Evolutionary conservation across 2,113 vertebrate species (phyloP), one percentile per base, ranked within the genome.

Genomic region (Microcebus ravelobensis): DNA sequence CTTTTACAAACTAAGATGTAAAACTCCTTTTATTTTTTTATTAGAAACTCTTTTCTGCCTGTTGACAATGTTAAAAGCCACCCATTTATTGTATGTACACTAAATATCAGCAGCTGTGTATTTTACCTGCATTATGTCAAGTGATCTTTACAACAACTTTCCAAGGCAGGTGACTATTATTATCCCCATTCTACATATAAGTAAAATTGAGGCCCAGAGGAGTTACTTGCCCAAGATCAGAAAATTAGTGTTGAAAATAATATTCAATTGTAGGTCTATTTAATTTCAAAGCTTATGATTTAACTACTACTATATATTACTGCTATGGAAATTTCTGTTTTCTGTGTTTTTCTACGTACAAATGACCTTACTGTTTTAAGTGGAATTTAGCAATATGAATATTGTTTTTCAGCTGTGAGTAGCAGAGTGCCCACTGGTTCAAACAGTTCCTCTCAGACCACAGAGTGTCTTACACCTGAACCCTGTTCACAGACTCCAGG

Each of bases 401-500:
- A 77, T 97, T 99, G 27, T 98, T 98, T 99, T 98, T 95, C 99
- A 99, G 99, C 99, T 98, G 99, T 99, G 98, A 99, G 99, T 98
- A 99, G 98, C 98, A 99, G 99, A 98, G 99, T 99, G 96, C 99
- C 99, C 97, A 97, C 98, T 98, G 97, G 99, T 95, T 98, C 98
- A 93, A 94, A 95, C 96, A 98, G 94, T 97, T 98, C 98, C 90
- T 98, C 98, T 11, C 98, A 99, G 98, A 97, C 99, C 93, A 98
- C 99, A 20, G 99, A 99, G 94, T 99, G 99, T 96, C 99, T 99
- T 94, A 99, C 99, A 13, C 98, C 99, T 45, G 99, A 99, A 98
- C 98, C 99, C 7, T 99, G 99, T 97, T 98, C 98, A 2, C 99
- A 99, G 98, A 98, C 99, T 90, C 95, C 99, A 17, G 97, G 98